These are phyloP conservation scores for Genyomyrus donnyi DNA, from an alignment of 2,113 vertebrate genomes.

Conservation along the genomic window DNA sequence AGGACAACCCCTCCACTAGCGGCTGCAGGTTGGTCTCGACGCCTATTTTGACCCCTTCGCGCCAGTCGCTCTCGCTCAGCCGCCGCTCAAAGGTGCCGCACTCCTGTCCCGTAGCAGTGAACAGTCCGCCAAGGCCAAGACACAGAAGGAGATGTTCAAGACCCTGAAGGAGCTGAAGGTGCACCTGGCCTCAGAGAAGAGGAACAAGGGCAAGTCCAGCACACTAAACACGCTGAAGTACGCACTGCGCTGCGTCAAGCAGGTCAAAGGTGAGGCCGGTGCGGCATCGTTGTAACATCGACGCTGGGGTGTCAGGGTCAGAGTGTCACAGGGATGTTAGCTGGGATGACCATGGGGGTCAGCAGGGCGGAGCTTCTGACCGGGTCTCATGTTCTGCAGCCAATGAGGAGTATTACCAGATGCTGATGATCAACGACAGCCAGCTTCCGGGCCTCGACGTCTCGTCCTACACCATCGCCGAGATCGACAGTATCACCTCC, in stretches of 20 bases:
- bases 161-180: constrained; percentile 68
- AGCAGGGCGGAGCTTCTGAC: neutral
- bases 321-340: neutral
- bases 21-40: constrained; percentile 60
- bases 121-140: constrained; percentile 64
- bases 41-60: neutral
- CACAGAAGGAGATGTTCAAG: constrained; percentile 67
- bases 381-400: constrained; percentile 43
- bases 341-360: neutral
- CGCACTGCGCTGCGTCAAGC: constrained; percentile 70
- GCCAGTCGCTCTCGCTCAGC: neutral
- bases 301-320: neutral
- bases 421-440: constrained; percentile 63
- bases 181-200: constrained; percentile 68
- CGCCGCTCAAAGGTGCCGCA: neutral
- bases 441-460: constrained; percentile 54
- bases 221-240: constrained; percentile 64
- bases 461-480: constrained; percentile 62
- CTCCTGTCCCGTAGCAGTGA: constrained; percentile 55
- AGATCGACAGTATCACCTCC: constrained; percentile 64
- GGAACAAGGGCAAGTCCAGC: constrained; percentile 64
- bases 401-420: constrained; percentile 74
- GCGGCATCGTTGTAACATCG: neutral
- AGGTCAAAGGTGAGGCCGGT: constrained; percentile 68
- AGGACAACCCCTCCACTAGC: constrained; percentile 59